Evolutionary conservation across 2,888 invertebrate species (phyloP), one percentile per base, ranked within the genome.

Genomic region (Margaritifera margaritifera): DNA sequence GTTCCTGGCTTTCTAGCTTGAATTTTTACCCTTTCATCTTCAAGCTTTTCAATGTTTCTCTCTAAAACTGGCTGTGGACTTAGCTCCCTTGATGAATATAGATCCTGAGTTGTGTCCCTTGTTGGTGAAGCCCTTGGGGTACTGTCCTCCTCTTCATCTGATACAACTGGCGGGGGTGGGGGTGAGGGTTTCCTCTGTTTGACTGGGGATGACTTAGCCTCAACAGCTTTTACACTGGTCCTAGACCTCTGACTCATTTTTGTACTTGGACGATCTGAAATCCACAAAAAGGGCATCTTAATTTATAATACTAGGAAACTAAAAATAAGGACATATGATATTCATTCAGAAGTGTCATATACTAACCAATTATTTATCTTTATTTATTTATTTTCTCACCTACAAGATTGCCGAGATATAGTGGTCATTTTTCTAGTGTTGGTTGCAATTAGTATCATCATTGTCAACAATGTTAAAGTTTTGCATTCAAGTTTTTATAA

Each of bases 81-180:
- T 56, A 24, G 31, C 62, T 75, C 79, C 60, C 71, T 77, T n/a
- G 74, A 75, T 19, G 73, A 72, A 58, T 75, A 75, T 19, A 74
- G 75, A 50, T 80, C 80, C 57, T 77, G 71, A 31, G 78, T 80
- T 0, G 76, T 77, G 60, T 79, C 77, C 50, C 74, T 58, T 60
- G 75, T 66, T 42, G 72, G 72, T 15, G 77, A 73, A 53, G 76
- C 64, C 59, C 71, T 72, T 22, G 71, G 69, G 5, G 74, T 75
- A 18, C 68, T 71, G 58, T 77, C 77, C 58, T 71, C 77, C 64
- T 72, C 74, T 15, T 24, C 25, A 56, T 66, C 66, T 6, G 31
- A 19, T 19, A n/a, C 61, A 50, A 56, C 61, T 5, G 66, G 66
- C n/a, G 66, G 55, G 50, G 66, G 56, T 6, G 62, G 66, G 4